Conservation (phyloP, 1,140 invertebrate genomes). For the Eumeta japonica region DNA sequence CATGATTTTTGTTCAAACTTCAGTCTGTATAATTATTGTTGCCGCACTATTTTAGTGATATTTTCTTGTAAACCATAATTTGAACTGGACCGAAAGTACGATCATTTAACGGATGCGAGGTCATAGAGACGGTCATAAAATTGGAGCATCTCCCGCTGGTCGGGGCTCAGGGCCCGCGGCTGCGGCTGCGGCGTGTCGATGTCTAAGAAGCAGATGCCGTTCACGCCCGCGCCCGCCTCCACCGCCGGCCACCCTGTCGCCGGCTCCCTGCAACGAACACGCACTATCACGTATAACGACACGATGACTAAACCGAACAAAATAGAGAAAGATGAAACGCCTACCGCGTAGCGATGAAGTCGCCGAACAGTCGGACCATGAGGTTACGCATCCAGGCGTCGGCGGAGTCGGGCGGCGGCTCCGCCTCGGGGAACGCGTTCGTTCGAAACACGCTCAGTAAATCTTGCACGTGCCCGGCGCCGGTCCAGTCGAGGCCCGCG, state of each 20-base stretch:
- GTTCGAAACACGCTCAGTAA: conserved; percentile 31
- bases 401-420: background rate
- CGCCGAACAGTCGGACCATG: conserved; percentile 1
- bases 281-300: too few species aligned
- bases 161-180: conserved; percentile 11
- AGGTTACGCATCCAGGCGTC: background rate
- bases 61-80: conserved; percentile 5
- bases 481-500: conserved; percentile 17
- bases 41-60: too few species aligned
- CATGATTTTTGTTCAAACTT: too few species aligned
- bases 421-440: conserved; percentile 17
- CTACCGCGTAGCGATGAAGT: conserved; percentile 13
- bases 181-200: conserved; percentile 15
- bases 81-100: conserved; percentile 19
- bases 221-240: too few species aligned
- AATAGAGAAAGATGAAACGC: too few species aligned
- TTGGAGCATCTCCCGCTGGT: conserved; percentile 16
- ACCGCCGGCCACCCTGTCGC: conserved; percentile 22
- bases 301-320: too few species aligned
- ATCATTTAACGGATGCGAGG: too few species aligned
- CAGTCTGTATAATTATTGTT: too few species aligned
- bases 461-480: conserved; percentile 38
- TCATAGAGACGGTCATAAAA: conserved; percentile 26
- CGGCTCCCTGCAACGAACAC: background rate
- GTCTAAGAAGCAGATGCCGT: conserved; percentile 17